Evolutionary conservation across 2,888 invertebrate species (phyloP).

Genomic region (Loripinus fragilis): DNA sequence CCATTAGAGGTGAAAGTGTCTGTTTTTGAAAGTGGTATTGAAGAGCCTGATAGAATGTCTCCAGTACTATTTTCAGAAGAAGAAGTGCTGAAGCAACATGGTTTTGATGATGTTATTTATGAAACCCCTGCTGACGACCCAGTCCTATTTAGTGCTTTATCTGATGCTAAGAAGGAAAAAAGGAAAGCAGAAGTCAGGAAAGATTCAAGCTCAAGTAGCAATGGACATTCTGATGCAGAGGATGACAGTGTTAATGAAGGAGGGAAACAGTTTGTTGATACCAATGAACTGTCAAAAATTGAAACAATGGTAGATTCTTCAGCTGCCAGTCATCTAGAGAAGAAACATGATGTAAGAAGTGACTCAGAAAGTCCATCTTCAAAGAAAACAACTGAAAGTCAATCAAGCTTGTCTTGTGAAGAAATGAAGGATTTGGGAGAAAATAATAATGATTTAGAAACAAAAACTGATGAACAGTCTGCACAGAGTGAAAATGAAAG

Average conservation of each 20-base stretch:
- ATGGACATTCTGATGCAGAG: background rate
- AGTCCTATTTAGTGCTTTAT: background rate
- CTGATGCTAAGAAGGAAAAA: background rate
- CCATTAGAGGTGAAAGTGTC: constrained; percentile 8
- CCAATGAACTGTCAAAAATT: background rate
- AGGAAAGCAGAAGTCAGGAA: background rate
- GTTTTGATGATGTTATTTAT: background rate
- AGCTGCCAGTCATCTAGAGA: background rate
- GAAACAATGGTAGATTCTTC: background rate
- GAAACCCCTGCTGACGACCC: background rate
- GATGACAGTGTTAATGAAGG: background rate
- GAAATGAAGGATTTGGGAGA: background rate
- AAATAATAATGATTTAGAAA: background rate
- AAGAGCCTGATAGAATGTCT: background rate
- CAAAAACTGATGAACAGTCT: background rate
- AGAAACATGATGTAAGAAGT: background rate
- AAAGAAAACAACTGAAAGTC: background rate
- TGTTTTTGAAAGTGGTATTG: background rate
- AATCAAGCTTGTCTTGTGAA: background rate
- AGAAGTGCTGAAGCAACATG: constrained; percentile 5
- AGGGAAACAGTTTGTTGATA: background rate
- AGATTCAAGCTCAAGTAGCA: background rate
- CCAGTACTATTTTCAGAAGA: constrained; percentile 5
- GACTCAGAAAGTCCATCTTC: background rate
- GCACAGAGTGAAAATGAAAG: constrained; percentile 15